Evolutionary conservation across 2,888 invertebrate species (phyloP).

Genomic region (Drosophila nigricruria): DNA sequence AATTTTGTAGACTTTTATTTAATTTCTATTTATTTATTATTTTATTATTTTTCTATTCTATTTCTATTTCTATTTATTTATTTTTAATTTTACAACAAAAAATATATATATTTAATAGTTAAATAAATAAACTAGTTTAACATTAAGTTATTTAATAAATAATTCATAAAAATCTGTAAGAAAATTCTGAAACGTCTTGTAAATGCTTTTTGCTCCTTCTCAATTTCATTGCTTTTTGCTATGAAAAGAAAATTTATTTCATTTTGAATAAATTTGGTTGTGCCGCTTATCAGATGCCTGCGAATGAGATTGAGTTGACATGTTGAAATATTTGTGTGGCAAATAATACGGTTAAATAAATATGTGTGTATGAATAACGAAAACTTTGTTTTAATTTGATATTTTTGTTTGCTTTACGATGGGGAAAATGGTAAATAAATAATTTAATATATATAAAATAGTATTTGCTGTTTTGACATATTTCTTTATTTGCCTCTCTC

Average conservation of each 20-base stretch:
- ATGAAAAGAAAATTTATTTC: neutral
- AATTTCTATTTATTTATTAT: too few relatives aligned
- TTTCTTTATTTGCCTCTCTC: too few relatives aligned
- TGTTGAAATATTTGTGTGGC: constrained; percentile 4
- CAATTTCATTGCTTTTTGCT: neutral
- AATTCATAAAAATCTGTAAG: neutral
- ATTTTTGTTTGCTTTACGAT: neutral
- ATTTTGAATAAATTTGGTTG: neutral
- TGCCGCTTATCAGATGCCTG: constrained; percentile 1
- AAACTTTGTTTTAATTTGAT: neutral
- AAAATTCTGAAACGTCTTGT: neutral
- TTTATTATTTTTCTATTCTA: too few relatives aligned
- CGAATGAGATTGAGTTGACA: neutral
- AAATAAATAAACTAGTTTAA: too few relatives aligned
- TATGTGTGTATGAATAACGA: neutral
- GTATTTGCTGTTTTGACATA: neutral
- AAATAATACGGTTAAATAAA: neutral
- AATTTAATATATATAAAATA: neutral
- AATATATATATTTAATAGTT: too few relatives aligned
- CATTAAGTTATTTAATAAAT: too few relatives aligned
- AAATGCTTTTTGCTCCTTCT: neutral
- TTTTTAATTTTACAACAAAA: too few relatives aligned
- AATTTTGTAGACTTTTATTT: too few relatives aligned
- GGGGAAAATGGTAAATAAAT: neutral
- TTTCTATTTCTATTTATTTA: too few relatives aligned